phyloP scores from a whole-genome alignment of 1,140 invertebrate genomes.

The Steinernema khuongi region DNA sequence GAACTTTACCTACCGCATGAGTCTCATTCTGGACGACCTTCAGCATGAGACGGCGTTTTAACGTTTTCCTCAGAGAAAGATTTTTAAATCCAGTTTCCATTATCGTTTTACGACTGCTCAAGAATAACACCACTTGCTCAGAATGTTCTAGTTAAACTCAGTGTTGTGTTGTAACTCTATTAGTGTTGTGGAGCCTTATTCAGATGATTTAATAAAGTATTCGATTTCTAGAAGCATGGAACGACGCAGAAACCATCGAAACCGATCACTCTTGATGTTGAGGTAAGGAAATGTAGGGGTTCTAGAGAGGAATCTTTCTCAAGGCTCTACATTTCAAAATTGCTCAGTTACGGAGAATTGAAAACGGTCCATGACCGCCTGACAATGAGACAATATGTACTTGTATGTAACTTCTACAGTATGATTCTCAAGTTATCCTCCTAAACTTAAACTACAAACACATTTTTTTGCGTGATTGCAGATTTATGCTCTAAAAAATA shows the following conservation, averaged over 20 bases:
- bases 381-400: too few species aligned
- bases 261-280: slow-evolving; percentile 78
- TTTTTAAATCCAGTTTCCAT: background rate
- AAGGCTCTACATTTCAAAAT: background rate
- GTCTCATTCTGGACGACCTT: slow-evolving; percentile 49
- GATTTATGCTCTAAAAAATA: too few species aligned
- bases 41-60: slow-evolving; percentile 40
- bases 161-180: background rate
- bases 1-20: slow-evolving; percentile 52
- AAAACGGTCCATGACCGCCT: too few species aligned
- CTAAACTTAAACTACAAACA: too few species aligned
- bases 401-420: too few species aligned
- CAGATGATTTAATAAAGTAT: slow-evolving; percentile 32
- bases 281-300: slow-evolving; percentile 62
- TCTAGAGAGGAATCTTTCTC: background rate
- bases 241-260: slow-evolving; percentile 88
- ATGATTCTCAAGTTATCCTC: too few species aligned
- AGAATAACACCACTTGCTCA: background rate
- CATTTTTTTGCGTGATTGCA: too few species aligned
- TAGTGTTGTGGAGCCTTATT: slow-evolving; percentile 21
- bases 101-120: slow-evolving; percentile 14
- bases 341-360: too few species aligned
- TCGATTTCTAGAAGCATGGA: slow-evolving; percentile 78
- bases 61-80: slow-evolving; percentile 22
- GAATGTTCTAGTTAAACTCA: background rate